phyloP scores from a whole-genome alignment of 2,113 vertebrate genomes.

The Centropus bengalensis region DNA sequence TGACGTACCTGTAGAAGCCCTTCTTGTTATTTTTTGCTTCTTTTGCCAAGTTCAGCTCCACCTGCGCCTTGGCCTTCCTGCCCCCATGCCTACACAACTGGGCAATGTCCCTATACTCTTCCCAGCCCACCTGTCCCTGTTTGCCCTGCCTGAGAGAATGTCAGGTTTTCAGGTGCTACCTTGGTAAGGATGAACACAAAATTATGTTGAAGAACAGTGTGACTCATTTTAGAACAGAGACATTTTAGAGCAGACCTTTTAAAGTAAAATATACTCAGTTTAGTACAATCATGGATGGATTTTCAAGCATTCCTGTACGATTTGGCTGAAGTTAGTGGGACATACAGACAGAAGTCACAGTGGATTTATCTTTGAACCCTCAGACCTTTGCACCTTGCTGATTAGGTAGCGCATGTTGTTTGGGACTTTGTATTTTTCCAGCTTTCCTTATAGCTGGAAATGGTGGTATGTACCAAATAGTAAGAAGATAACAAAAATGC shows the following conservation, averaged over 20 bases:
- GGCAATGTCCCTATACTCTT: too few species aligned
- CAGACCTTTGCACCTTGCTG: not conserved
- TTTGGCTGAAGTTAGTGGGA: not conserved
- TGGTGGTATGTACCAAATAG: not conserved
- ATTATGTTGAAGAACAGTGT: not conserved
- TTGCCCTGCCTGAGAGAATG: too few species aligned
- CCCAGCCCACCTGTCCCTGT: too few species aligned
- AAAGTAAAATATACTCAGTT: not conserved
- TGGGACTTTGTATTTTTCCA: not conserved
- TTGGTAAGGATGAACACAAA: not conserved
- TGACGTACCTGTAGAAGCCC: too few species aligned
- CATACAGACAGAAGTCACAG: not conserved
- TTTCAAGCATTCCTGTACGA: not conserved
- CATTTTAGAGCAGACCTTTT: not conserved
- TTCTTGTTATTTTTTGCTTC: too few species aligned
- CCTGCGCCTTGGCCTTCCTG: too few species aligned
- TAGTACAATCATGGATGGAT: rapidly evolving
- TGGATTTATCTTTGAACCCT: not conserved
- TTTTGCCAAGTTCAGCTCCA: too few species aligned
- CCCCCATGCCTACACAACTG: too few species aligned
- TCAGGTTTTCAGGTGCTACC: not conserved
- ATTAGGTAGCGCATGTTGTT: not conserved
- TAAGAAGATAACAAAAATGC: not conserved
- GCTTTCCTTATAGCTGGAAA: not conserved
- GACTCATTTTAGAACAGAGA: not conserved